Evolutionary conservation across 2,888 invertebrate genomes (phyloP).

Genomic region (Byasa hedistus): DNA sequence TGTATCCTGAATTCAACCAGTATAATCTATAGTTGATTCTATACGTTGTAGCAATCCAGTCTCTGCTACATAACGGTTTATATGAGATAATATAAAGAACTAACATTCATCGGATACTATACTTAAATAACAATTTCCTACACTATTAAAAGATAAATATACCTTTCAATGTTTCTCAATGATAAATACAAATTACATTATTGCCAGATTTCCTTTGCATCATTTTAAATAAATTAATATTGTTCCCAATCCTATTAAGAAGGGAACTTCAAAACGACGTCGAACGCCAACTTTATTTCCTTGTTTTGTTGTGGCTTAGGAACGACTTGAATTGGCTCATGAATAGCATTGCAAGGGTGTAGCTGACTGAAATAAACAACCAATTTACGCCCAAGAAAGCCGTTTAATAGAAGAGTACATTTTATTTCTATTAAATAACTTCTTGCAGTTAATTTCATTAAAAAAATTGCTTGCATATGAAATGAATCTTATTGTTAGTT

Average conservation of each 20-base stretch:
- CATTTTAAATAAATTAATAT: constrained; percentile 47
- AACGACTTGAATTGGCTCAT: constrained; percentile 62
- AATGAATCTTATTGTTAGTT: too few relatives aligned
- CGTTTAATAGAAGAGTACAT: constrained; percentile 18
- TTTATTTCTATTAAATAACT: background rate
- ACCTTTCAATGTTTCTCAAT: too few relatives aligned
- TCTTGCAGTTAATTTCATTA: background rate
- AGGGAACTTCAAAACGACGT: constrained; percentile 37
- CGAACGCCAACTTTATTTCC: constrained; percentile 58
- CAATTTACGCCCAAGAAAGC: constrained; percentile 43
- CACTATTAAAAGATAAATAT: too few relatives aligned
- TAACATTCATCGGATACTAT: too few relatives aligned
- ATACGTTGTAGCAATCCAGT: too few relatives aligned
- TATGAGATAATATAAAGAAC: too few relatives aligned
- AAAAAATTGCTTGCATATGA: background rate
- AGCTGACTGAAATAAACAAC: constrained; percentile 59
- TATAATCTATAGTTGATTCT: too few relatives aligned
- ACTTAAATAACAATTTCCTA: too few relatives aligned
- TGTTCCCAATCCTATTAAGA: constrained; percentile 43
- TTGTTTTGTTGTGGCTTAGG: constrained; percentile 59
- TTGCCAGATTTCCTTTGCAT: background rate
- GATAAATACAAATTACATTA: too few relatives aligned
- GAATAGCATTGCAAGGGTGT: constrained; percentile 54
- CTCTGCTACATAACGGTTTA: too few relatives aligned
- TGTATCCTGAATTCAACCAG: too few relatives aligned